These are phyloP conservation scores for Eupithecia tripunctaria DNA, from an alignment of 2,888 invertebrate genomes.

Conservation along the genomic window DNA sequence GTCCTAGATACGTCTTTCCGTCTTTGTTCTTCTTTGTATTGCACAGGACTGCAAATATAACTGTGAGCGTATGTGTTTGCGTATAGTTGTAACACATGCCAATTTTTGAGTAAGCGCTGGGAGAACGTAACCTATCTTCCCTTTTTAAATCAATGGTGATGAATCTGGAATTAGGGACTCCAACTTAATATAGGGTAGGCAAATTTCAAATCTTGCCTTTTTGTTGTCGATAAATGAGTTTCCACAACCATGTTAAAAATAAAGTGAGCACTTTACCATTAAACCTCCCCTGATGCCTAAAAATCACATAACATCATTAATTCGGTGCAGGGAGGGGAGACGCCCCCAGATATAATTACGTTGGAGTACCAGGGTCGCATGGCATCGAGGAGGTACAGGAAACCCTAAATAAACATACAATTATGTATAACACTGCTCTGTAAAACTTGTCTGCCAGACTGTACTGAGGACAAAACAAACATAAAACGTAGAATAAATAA, in stretches of 20 bases:
- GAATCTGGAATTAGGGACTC: too few species aligned
- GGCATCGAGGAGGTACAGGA: conserved; percentile 57
- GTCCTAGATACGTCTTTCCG: too few species aligned
- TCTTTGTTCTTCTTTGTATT: too few species aligned
- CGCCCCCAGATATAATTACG: conserved; percentile 64
- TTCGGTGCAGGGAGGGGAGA: conserved; percentile 39
- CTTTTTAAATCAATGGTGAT: too few species aligned
- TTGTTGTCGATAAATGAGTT: background rate
- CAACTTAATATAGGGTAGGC: background rate
- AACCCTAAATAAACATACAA: conserved; percentile 74
- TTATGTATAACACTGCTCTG: conserved; percentile 65
- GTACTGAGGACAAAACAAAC: conserved; percentile 52
- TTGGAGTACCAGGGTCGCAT: conserved; percentile 64
- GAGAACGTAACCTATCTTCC: too few species aligned
- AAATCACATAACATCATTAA: conserved; percentile 33
- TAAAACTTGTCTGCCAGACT: conserved; percentile 61
- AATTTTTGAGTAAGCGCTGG: too few species aligned
- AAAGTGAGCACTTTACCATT: conserved; percentile 9
- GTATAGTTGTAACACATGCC: too few species aligned
- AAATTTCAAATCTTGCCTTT: background rate
- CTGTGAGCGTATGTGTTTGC: too few species aligned
- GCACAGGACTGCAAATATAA: too few species aligned
- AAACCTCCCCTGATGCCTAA: conserved; percentile 24
- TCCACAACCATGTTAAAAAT: conserved; percentile 5
- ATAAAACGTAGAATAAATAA: background rate